These are phyloP conservation scores for Tachypleus tridentatus DNA, from an alignment of 1,140 invertebrate species.

Conservation along the genomic window DNA sequence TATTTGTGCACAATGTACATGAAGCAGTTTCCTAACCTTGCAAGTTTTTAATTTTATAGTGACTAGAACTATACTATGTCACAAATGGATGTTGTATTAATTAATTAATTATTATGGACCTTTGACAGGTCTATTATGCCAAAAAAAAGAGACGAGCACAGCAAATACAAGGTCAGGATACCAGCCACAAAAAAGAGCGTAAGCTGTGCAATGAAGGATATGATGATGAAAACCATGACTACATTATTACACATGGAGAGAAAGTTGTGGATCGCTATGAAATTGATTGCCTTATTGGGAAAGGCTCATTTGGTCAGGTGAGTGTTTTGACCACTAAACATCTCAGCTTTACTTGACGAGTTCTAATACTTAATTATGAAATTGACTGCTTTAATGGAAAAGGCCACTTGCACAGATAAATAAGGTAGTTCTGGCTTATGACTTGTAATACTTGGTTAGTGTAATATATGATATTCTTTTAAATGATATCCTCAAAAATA, in stretches of 20 bases:
- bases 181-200: slow-evolving; percentile 37
- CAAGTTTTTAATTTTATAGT: no score
- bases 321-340: slow-evolving; percentile 7
- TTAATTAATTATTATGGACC: no score
- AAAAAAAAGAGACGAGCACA: slow-evolving; percentile 92
- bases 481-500: no score
- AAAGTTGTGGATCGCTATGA: slow-evolving; percentile 79
- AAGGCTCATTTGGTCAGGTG: slow-evolving; percentile 92
- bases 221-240: slow-evolving; percentile 99
- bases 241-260: slow-evolving; percentile 97
- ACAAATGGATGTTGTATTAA: no score
- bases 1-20: no score
- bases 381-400: slow-evolving; percentile 49
- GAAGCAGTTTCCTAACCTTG: no score
- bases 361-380: slow-evolving; percentile 50
- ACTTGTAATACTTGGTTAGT: no score
- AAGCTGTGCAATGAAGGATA: slow-evolving; percentile 96
- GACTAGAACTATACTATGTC: no score
- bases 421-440: no score
- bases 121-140: slow-evolving; percentile 86
- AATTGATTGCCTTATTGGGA: slow-evolving; percentile 96
- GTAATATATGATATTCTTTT: no score
- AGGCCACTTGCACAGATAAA: no score
- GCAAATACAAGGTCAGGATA: slow-evolving; percentile 81
- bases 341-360: no score